A percentile compares a stretch with the other conserved stretches of the same genome.
phyloP scores from a whole-genome alignment of 1,140 invertebrate species.

The Eubasilissa regina region DNA sequence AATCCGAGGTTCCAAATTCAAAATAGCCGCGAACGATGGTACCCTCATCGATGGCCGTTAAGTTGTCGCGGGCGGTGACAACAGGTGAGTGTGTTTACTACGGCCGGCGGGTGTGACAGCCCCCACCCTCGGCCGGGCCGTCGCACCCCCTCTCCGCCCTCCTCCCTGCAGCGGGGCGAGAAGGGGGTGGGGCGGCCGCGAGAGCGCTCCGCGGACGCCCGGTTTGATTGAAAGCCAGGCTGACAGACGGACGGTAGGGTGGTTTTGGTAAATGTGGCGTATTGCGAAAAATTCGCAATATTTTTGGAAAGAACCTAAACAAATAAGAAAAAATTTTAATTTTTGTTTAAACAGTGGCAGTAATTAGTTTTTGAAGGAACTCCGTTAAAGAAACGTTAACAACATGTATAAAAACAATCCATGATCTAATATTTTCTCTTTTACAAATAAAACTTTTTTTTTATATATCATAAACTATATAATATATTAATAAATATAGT shows the following conservation, averaged over 20 bases:
- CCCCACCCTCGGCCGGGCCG: neutral
- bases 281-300: neutral
- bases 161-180: neutral
- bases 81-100: slow-evolving; percentile 56
- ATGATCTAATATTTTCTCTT: too few relatives aligned
- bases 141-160: neutral
- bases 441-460: too few relatives aligned
- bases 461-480: too few relatives aligned
- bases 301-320: neutral
- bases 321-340: too few relatives aligned
- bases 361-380: too few relatives aligned
- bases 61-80: slow-evolving; percentile 56
- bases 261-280: slow-evolving; percentile 33
- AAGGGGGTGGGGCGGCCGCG: slow-evolving; percentile 26
- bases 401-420: too few relatives aligned
- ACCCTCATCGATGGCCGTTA: slow-evolving; percentile 6
- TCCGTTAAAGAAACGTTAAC: too few relatives aligned
- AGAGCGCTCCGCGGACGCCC: slow-evolving; percentile 41
- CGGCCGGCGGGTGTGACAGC: slow-evolving; percentile 45
- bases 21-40: neutral
- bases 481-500: too few relatives aligned
- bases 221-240: slow-evolving; percentile 60
- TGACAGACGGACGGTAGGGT: slow-evolving; percentile 57
- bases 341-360: neutral
- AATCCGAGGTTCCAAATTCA: neutral